Evolutionary conservation across 2,797 vertebrate species (phyloP), one percentile per base, ranked within the genome.

Genomic region (Siniperca undulata): DNA sequence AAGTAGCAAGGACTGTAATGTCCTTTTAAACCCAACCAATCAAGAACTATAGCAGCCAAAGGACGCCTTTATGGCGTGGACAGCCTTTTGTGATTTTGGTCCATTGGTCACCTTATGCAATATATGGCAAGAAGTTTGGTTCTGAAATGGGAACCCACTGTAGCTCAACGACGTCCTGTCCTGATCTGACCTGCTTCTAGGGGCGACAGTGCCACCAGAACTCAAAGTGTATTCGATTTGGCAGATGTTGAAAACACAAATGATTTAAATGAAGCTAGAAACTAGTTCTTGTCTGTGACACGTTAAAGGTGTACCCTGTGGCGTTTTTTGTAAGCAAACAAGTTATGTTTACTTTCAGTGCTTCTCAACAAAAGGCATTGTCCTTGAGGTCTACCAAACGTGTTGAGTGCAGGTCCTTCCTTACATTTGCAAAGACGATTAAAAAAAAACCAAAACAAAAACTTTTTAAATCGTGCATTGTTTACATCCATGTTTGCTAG

Each of bases 1-100:
- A 84, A 64, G 89, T 89, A 89, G 89, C 86, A 86, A 70, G 60
- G 79, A 84, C 67, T 2, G 13, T 12, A 27, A 46, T 20, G 68
- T 90, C 83, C 76, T 60, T 70, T 48, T 38, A 67, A 80, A 74
- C 52, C 36, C 20, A 22, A 3, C 27, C 38, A 60, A 69, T 81
- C 1, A 50, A 46, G 74, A 82, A 17, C 53, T 62, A 70, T 1
- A 71, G 22, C 65, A 79, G 79, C 62, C 74, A 12, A 64, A 77
- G 36, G 36, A 66, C 7, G 44, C 38, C n/a, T 34, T 56, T 59
- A 7, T 66, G 78, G 46, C 14, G 0, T 19, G 7, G 24, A 38
- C 53, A 71, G 11, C 48, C 48, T 68, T 67, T 44, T 65, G 30
- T 53, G 11, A 6, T 8, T 86, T 87, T 79, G 70, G 67, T 72